Evolutionary conservation across 2,113 vertebrate species (phyloP).

Genomic region (Phyllostomus hastatus): DNA sequence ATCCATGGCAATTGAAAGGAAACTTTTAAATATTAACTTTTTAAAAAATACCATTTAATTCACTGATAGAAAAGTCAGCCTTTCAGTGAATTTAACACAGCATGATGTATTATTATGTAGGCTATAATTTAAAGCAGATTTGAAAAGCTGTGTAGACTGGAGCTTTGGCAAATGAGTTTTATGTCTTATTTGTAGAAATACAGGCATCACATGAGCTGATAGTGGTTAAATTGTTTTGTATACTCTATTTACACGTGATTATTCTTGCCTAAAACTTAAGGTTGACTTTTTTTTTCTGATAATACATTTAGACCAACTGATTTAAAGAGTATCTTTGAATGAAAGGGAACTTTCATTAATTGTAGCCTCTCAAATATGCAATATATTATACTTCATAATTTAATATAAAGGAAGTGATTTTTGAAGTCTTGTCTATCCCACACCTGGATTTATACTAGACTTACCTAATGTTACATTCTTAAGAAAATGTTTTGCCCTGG

Average conservation of each 20-base stretch:
- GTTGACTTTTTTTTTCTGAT: neutral
- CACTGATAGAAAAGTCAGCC: neutral
- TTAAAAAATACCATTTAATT: conserved; percentile 55
- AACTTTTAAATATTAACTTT: neutral
- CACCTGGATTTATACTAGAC: neutral
- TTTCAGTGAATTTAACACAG: conserved; percentile 21
- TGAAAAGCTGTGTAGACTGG: neutral
- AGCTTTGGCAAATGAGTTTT: conserved; percentile 14
- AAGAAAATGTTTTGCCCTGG: neutral
- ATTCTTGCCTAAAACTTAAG: neutral
- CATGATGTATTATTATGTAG: neutral
- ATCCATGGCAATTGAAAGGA: neutral
- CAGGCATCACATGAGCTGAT: neutral
- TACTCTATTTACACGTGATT: neutral
- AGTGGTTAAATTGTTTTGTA: neutral
- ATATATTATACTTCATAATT: neutral
- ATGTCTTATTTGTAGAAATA: conserved; percentile 6
- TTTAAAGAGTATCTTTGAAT: neutral
- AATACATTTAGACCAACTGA: neutral
- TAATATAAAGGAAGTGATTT: neutral
- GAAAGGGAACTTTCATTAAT: neutral
- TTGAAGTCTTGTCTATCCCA: neutral
- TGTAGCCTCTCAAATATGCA: neutral
- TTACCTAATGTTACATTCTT: neutral
- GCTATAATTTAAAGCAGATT: conserved; percentile 34